phyloP scores from a whole-genome alignment of 2,113 vertebrate genomes.

The Zosterops hypoxanthus region DNA sequence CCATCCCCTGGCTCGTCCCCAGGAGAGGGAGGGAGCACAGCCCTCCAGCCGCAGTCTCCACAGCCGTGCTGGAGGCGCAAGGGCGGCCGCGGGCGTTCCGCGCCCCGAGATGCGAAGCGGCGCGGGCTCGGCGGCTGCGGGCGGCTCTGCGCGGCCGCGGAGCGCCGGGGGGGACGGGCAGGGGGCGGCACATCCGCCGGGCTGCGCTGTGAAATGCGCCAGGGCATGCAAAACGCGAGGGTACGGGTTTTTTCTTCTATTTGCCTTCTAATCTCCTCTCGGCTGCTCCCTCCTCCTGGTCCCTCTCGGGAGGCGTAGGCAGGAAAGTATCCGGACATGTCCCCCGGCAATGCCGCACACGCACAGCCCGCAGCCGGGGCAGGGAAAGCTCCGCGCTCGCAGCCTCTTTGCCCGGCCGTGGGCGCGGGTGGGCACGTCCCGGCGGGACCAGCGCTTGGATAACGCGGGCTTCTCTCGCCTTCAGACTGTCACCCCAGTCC shows the following conservation, averaged over 20 bases:
- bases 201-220: neutral
- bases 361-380: neutral
- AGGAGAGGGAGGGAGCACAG: neutral
- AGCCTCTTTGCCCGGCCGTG: neutral
- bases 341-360: too few relatives aligned
- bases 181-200: neutral
- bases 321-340: neutral
- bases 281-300: neutral
- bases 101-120: neutral
- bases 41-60: neutral
- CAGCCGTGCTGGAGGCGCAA: neutral
- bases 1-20: neutral
- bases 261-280: too few relatives aligned
- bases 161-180: neutral
- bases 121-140: neutral
- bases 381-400: neutral
- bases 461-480: neutral
- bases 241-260: rapidly evolving
- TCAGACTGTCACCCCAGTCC: neutral
- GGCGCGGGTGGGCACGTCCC: neutral
- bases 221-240: neutral
- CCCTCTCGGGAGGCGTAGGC: neutral
- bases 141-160: constrained; percentile 17
- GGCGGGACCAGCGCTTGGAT: neutral
- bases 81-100: neutral